These are phyloP conservation scores for Thripadectes ignobilis DNA, from an alignment of 2,797 vertebrate species.

Conservation along the genomic window DNA sequence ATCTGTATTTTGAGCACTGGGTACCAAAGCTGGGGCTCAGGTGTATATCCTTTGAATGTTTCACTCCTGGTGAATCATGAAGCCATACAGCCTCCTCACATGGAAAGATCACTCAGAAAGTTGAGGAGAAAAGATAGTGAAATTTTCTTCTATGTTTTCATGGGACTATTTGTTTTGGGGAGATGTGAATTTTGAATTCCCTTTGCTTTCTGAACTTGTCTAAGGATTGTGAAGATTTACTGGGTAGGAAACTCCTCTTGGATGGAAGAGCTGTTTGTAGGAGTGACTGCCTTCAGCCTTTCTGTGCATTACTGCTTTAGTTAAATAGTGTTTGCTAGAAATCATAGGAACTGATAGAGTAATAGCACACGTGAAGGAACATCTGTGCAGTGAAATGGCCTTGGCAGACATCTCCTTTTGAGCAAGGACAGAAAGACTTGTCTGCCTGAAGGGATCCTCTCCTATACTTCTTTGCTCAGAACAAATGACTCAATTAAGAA, in stretches of 20 bases:
- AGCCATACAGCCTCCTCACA: neutral
- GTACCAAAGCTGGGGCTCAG: neutral
- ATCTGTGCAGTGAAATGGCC: neutral
- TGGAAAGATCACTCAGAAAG: neutral
- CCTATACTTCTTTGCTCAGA: neutral
- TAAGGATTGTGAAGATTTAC: neutral
- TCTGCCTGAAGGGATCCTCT: neutral
- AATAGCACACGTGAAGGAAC: neutral
- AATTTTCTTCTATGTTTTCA: neutral
- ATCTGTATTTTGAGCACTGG: neutral
- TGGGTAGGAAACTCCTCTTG: neutral
- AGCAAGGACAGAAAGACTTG: neutral
- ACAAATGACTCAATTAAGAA: neutral
- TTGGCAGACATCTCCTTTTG: neutral
- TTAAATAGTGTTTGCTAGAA: neutral
- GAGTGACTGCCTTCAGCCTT: neutral
- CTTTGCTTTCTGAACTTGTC: neutral
- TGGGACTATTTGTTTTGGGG: neutral
- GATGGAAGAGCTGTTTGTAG: neutral
- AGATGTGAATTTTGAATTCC: neutral
- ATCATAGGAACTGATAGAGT: neutral
- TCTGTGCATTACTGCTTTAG: neutral
- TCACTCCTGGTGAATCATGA: neutral
- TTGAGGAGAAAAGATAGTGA: neutral
- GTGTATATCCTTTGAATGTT: neutral